Evolutionary conservation across 2,113 vertebrate species (phyloP), one percentile per base, ranked within the genome.

Genomic region (Mesitornis unicolor): DNA sequence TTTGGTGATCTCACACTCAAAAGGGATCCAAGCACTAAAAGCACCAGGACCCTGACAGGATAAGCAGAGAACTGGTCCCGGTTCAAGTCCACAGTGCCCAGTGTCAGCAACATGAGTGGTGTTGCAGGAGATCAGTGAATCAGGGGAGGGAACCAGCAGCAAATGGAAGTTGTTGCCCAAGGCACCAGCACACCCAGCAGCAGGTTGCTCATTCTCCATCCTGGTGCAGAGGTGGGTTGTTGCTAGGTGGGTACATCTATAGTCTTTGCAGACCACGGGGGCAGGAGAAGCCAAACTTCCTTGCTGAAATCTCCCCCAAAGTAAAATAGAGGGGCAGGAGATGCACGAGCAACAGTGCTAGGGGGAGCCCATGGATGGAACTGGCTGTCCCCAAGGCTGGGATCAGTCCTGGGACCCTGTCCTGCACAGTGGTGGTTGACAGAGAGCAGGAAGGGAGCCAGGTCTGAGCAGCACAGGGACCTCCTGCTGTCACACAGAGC

Each of bases 221-320:
- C 57, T 4, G 1, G 2, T 1, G 0, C 0, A 0, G 36, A 68
- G 16, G 14, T 38, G n/a, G 12, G 40, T 69, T 11, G 11, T 1
- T 5, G 6, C 61, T 40, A 60, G 7, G 25, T 67, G 38, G 43
- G 78, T 38, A 40, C 17, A 33, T 56, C 31, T 8, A n/a, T n/a
- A 47, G 29, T 9, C 38, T 73, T 42, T 57, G 26, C 35, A 38
- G 31, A 36, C 33, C 38, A 67, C 33, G 43, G 19, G 69, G 31
- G 25, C 17, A 48, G 10, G 5, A 60, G 63, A 82, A 71, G 33
- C 38, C 42, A 47, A 17, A 19, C 71, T 67, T 67, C 38, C 31
- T 47, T 67, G 16, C 59, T 70, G 25, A 50, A 74, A 89, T 80
- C 45, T 54, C 10, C 14, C 29, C 17, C 48, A 70, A 64, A 81